These are phyloP conservation scores for Noctuana brunneofusca DNA, from an alignment of 2,888 invertebrate genomes.

Conservation along the genomic window DNA sequence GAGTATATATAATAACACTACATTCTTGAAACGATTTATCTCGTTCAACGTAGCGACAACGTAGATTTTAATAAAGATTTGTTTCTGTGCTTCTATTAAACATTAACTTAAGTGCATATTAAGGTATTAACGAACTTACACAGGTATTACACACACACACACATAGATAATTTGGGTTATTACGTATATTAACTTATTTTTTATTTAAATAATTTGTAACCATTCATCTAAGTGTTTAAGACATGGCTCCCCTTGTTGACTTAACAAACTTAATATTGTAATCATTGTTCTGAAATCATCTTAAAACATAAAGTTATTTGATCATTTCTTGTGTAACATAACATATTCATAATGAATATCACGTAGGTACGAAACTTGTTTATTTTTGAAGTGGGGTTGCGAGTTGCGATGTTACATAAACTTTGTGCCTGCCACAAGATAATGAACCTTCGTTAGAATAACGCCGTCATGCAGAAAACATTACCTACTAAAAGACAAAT, in stretches of 20 bases:
- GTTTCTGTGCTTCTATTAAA: neutral
- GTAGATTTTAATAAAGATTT: constrained; percentile 9
- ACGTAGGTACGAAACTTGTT: neutral
- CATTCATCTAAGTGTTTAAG: too few species aligned
- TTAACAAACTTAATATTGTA: too few species aligned
- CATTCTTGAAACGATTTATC: constrained; percentile 15
- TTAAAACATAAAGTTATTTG: too few species aligned
- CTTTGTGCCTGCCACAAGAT: constrained; percentile 20
- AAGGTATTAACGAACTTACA: too few species aligned
- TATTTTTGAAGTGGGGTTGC: constrained; percentile 10
- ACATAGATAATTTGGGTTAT: too few species aligned
- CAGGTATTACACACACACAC: too few species aligned
- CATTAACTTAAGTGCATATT: neutral
- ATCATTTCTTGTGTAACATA: too few species aligned
- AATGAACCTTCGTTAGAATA: constrained; percentile 37
- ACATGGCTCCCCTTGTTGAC: too few species aligned
- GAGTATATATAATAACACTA: neutral
- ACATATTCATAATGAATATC: neutral
- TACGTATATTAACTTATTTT: too few species aligned
- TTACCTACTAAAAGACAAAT: constrained; percentile 17
- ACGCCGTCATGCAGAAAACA: constrained; percentile 33
- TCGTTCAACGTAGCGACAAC: constrained; percentile 8
- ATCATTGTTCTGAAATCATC: too few species aligned
- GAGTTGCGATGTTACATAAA: constrained; percentile 8
- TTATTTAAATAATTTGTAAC: too few species aligned